These are phyloP conservation scores for Epizoanthus ramosus DNA, from an alignment of 92 coral and sea anemone species.

Conservation along the genomic window DNA sequence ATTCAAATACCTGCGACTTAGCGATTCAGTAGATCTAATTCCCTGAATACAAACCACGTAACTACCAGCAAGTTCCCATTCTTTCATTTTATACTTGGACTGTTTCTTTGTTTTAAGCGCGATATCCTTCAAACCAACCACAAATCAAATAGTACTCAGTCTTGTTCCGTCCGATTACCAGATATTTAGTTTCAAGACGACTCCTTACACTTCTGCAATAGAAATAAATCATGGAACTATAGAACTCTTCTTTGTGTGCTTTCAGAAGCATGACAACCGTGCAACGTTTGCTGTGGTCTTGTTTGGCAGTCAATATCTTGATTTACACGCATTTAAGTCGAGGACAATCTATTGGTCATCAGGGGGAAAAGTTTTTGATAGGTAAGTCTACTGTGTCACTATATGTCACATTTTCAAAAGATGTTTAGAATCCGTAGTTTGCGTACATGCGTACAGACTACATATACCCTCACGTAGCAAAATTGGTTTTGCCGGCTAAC, in stretches of 20 bases:
- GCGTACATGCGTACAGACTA: no score
- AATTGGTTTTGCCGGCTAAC: no score
- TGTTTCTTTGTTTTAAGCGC: no score
- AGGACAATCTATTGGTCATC: slow-evolving; percentile 3
- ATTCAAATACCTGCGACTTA: no score
- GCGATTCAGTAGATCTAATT: no score
- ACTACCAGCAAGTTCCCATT: no score
- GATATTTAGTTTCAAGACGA: not conserved
- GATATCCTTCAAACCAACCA: no score
- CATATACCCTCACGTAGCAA: no score
- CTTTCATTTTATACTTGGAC: no score
- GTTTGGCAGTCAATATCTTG: not conserved
- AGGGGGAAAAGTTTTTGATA: slow-evolving; percentile 22
- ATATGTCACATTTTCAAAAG: not conserved
- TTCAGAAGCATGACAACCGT: slow-evolving; percentile 21
- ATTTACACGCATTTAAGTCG: not conserved
- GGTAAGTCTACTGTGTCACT: slow-evolving; percentile 6
- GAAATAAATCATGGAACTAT: not conserved
- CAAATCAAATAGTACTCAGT: no score
- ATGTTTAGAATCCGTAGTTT: not conserved
- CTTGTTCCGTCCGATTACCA: not conserved
- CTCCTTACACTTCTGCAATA: no score
- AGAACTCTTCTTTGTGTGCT: not conserved
- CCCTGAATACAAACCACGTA: no score
- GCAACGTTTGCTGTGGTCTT: not conserved